phyloP scores from a whole-genome alignment of 2,113 vertebrate species.

The Phoxinus phoxinus region DNA sequence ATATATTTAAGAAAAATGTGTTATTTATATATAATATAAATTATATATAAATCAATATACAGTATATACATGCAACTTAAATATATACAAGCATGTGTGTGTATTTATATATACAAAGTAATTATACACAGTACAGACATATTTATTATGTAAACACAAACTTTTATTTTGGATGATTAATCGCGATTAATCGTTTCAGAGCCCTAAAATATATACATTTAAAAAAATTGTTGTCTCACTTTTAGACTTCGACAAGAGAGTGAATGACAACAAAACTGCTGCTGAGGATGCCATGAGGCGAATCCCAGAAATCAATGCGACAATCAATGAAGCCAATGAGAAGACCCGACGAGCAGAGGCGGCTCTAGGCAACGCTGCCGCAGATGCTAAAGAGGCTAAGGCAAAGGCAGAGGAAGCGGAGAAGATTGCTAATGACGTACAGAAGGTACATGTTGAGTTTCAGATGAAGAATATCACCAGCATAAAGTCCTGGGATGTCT shows the following conservation, averaged over 20 bases:
- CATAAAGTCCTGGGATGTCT: not conserved
- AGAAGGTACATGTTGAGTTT: constrained; percentile 78
- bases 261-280: constrained; percentile 97
- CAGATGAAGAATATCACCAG: not conserved
- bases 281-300: constrained; percentile 90
- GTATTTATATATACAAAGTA: too few relatives aligned
- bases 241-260: constrained; percentile 91
- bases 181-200: too few relatives aligned
- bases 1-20: too few relatives aligned
- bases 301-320: constrained; percentile 88
- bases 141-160: too few relatives aligned
- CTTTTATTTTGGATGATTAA: too few relatives aligned
- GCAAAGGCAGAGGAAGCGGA: constrained; percentile 86
- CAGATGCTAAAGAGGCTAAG: constrained; percentile 87
- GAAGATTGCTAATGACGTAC: constrained; percentile 84
- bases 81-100: too few relatives aligned
- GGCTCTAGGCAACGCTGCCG: constrained; percentile 85
- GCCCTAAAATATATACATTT: too few relatives aligned
- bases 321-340: constrained; percentile 86
- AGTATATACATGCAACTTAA: too few relatives aligned
- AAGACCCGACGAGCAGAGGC: constrained; percentile 87
- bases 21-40: too few relatives aligned
- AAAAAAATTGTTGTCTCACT: too few relatives aligned
- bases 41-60: too few relatives aligned
- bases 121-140: too few relatives aligned